Base-by-base conservation (phyloP, 35 echinoderm and acorn worm species). In the Heliocidaris tuberculata region DNA sequence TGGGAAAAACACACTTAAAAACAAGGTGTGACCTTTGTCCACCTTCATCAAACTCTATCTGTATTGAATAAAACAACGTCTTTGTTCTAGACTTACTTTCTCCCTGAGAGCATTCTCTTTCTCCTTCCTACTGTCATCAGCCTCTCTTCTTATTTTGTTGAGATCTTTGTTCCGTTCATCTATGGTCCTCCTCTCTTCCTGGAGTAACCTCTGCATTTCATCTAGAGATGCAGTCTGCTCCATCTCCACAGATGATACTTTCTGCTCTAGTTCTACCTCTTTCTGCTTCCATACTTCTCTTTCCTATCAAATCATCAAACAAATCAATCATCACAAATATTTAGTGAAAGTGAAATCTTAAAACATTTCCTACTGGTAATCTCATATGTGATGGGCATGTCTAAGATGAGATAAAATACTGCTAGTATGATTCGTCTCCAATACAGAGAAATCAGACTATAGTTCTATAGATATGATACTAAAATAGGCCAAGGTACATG, bases 211-310 rank as follows among this genome's bases (percentile, higher is more conserved):
- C 95, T 96, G 49, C 32, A 94, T 93, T 15, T 93, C 91, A 59
- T 93, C 47, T 2, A 93, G 21, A n/a, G 91, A 93, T 50, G 91
- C 91, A 10, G 91, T 19, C 48, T 11, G 91, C 91, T 93, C 91
- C 91, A 31, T 93, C 91, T 93, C 91, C 49, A 49, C 13, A 48
- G 91, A 93, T 2, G 91, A 93, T 30, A 93, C 10, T 50, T 59
- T 49, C 91, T 93, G 48, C 91, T 93, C 91, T 48, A 93, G 91
- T n/a, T 49, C 91, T 9, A 59, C 47, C 91, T 93, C 91, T 59
- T 50, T 93, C 48, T 93, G 48, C n/a, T 48, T 93, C 91, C 91
- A 93, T n/a, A 52, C 91, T 31, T 93, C 91, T 59, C 91, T 49
- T 13, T 93, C 91, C 91, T 89, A 89, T 48, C 31, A 89, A 42